Evolutionary conservation across 1,140 invertebrate species (phyloP), one percentile per base, ranked within the genome.

Genomic region (Camponotus vicinus): DNA sequence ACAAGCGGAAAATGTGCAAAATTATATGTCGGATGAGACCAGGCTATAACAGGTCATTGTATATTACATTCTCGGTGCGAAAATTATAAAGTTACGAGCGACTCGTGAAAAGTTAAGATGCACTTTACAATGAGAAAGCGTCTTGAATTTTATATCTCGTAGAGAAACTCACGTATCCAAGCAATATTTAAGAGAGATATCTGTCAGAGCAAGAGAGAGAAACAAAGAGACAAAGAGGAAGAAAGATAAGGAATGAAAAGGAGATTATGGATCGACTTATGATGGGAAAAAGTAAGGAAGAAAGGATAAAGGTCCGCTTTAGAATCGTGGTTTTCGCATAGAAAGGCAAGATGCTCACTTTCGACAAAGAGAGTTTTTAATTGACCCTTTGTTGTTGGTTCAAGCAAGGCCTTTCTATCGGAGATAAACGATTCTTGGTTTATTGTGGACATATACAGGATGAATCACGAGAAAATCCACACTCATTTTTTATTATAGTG

Each of bases 11-110:
- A 83, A 71, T 59, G 3, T 18, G 40, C n/a, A 70, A 59, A 83
- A 37, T 83, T 18, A 61, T 37, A 57, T 55, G 21, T 15, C 79
- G 13, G 11, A 49, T 73, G 40, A 71, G 40, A 37, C 18, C 13
- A 8, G 21, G n/a, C 3, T 27, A 63, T 83, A 75, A 63, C n/a
- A 55, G 32, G 27, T 18, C 40, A 32, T 61, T 13, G 37, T 66
- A 37, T 45, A 52, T 86, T 75, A 85, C 69, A 73, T 11, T 73
- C 37, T 75, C 40, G 69, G 11, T 27, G 69, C 42, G 45, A 85
- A 85, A 85, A 85, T 78, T 85, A 85, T 32, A 40, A 85, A 78
- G 42, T 85, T 78, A 77, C 49, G 27, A 78, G 37, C 61, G 32
- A 13, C 61, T 85, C 63, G 37, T 78, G 82, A 78, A 85, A 85